Percentiles rank a stretch among this genome's conserved stretches.
phyloP scores from a whole-genome alignment of 2,797 vertebrate genomes.

The Bovichtus variegatus region DNA sequence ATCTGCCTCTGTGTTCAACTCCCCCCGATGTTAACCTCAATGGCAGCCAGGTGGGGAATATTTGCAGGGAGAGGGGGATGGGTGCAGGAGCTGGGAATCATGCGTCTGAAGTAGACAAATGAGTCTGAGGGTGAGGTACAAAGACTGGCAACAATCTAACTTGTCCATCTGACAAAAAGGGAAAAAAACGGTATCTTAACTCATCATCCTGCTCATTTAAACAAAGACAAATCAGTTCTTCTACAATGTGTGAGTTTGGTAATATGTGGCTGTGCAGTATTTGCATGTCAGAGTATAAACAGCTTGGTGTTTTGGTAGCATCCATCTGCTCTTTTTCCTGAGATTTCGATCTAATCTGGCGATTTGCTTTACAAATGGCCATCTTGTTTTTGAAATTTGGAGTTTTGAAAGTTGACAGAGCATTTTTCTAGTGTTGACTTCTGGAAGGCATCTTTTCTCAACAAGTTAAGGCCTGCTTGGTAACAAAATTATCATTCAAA shows the following conservation, averaged over 20 bases:
- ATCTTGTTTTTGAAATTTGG: background rate
- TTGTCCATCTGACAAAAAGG: slow-evolving; percentile 28
- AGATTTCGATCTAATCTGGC: background rate
- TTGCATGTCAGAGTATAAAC: slow-evolving; percentile 16
- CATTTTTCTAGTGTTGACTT: background rate
- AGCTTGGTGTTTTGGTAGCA: slow-evolving; percentile 1
- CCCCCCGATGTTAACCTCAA: slow-evolving; percentile 49
- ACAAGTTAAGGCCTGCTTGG: slow-evolving; percentile 12
- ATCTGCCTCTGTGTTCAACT: slow-evolving; percentile 38
- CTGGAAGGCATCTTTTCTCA: background rate
- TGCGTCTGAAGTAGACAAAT: slow-evolving; percentile 14
- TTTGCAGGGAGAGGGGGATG: slow-evolving; percentile 8
- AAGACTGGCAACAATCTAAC: slow-evolving; percentile 34
- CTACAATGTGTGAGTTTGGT: background rate
- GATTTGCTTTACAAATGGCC: background rate
- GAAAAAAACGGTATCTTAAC: background rate
- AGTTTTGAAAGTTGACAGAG: background rate
- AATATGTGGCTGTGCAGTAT: slow-evolving; percentile 1
- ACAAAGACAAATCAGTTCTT: slow-evolving; percentile 42
- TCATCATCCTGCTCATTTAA: slow-evolving; percentile 32
- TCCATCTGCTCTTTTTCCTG: background rate
- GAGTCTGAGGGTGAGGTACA: slow-evolving; percentile 23
- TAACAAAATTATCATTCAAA: slow-evolving; percentile 22
- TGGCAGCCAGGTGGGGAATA: slow-evolving; percentile 71
- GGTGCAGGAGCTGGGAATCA: slow-evolving; percentile 14